These are phyloP conservation scores for Podabrus alpinus DNA, from an alignment of 2,888 invertebrate genomes.

Conservation along the genomic window DNA sequence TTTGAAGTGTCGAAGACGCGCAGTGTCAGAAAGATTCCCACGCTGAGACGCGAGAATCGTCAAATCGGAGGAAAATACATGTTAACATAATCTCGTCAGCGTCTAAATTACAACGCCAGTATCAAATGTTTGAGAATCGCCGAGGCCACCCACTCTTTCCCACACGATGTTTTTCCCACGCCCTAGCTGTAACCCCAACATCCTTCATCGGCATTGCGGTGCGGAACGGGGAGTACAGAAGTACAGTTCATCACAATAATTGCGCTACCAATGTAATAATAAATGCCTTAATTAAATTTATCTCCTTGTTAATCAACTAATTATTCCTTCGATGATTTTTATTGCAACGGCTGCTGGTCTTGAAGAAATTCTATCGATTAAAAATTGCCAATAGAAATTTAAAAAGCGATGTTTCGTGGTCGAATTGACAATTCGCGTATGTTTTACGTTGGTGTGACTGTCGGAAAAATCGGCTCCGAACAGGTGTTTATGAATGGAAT, in stretches of 20 bases:
- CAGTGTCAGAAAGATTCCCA: slow-evolving; percentile 33
- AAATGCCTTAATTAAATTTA: slow-evolving; percentile 28
- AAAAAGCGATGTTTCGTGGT: not conserved
- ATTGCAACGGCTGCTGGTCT: not conserved
- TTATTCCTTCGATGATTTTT: not conserved
- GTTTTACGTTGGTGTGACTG: slow-evolving; percentile 59
- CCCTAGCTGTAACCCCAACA: slow-evolving; percentile 77
- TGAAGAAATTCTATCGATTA: not conserved
- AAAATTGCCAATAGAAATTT: not conserved
- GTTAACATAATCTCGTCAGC: slow-evolving; percentile 39
- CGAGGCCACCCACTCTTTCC: slow-evolving; percentile 78
- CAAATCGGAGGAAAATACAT: slow-evolving; percentile 43
- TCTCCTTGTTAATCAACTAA: not conserved
- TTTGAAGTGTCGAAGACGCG: slow-evolving; percentile 15
- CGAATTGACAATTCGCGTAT: slow-evolving; percentile 2
- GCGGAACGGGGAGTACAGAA: slow-evolving; percentile 28
- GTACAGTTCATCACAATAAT: slow-evolving; percentile 38
- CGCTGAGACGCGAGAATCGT: slow-evolving; percentile 42
- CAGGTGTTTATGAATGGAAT: slow-evolving; percentile 79
- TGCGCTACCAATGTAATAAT: slow-evolving; percentile 35
- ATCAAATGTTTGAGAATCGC: slow-evolving; percentile 67
- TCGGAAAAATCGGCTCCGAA: slow-evolving; percentile 74
- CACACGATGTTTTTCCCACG: slow-evolving; percentile 81
- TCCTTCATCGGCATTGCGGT: slow-evolving; percentile 55
- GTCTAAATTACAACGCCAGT: slow-evolving; percentile 47